These are phyloP conservation scores for Lampris megalopsis DNA, from an alignment of 2,113 vertebrate genomes.

Conservation along the genomic window DNA sequence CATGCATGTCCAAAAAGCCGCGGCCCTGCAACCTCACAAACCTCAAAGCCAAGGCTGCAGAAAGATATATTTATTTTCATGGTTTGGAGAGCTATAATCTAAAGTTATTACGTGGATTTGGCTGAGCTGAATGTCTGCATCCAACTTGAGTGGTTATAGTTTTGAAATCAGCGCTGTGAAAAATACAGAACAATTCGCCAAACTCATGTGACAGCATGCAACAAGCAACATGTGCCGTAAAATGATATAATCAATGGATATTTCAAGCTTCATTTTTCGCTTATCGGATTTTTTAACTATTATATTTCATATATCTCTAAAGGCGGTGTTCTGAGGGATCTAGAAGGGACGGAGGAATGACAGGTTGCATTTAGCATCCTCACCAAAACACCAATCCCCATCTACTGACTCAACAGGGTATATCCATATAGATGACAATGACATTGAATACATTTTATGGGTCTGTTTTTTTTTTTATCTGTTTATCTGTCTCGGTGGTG, in stretches of 20 bases:
- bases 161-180: conserved; percentile 49
- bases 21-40: conserved; percentile 54
- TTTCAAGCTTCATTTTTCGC: conserved; percentile 25
- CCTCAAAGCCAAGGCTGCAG: conserved; percentile 65
- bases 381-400: conserved; percentile 20
- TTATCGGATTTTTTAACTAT: conserved; percentile 21
- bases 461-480: not conserved
- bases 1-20: conserved; percentile 62
- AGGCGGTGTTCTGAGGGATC: conserved; percentile 14
- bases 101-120: conserved; percentile 72
- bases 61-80: conserved; percentile 74
- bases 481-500: not conserved
- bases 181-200: not conserved
- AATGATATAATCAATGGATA: conserved; percentile 27
- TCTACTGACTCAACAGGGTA: conserved; percentile 3
- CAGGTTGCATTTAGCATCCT: conserved; percentile 26
- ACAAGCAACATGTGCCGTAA: conserved; percentile 5
- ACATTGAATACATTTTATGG: conserved; percentile 1
- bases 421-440: conserved; percentile 17
- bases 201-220: not conserved
- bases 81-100: conserved; percentile 71
- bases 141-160: conserved; percentile 27
- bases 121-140: conserved; percentile 45
- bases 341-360: conserved; percentile 24
- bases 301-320: conserved; percentile 26